These are phyloP conservation scores for Panonychus citri DNA, from an alignment of 1,140 invertebrate species.

Conservation along the genomic window DNA sequence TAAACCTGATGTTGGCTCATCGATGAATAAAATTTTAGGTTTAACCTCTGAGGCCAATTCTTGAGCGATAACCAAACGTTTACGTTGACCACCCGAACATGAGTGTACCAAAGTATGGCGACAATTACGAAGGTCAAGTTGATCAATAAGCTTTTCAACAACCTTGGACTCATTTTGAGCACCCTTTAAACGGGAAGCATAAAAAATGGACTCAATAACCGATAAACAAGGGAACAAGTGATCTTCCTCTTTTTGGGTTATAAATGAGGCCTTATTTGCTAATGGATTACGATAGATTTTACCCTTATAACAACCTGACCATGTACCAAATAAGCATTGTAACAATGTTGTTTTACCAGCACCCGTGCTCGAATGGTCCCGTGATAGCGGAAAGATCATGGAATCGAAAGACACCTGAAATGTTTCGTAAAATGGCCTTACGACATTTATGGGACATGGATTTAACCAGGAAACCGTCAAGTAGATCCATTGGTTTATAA, in stretches of 20 bases:
- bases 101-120: background rate
- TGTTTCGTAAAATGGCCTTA: slow-evolving; percentile 27
- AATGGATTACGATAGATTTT: background rate
- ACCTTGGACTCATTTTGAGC: slow-evolving; percentile 37
- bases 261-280: slow-evolving; percentile 1
- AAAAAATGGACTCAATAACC: slow-evolving; percentile 27
- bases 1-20: slow-evolving; percentile 25
- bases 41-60: slow-evolving; percentile 26
- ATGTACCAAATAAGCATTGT: slow-evolving; percentile 13
- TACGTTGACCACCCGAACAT: slow-evolving; percentile 53
- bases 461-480: background rate
- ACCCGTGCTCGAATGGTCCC: slow-evolving; percentile 10
- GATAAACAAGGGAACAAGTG: slow-evolving; percentile 63
- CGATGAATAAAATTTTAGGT: slow-evolving; percentile 12
- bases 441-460: background rate
- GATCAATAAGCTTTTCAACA: slow-evolving; percentile 35
- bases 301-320: background rate
- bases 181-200: background rate
- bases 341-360: slow-evolving; percentile 27
- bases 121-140: slow-evolving; percentile 2
- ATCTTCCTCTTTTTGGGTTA: slow-evolving; percentile 39
- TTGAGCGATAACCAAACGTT: slow-evolving; percentile 74
- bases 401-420: slow-evolving; percentile 25
- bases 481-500: slow-evolving; percentile 25
- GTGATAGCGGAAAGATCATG: slow-evolving; percentile 8